Evolutionary conservation across 2,888 invertebrate genomes (phyloP).

Genomic region (Sinotaia quadrata): DNA sequence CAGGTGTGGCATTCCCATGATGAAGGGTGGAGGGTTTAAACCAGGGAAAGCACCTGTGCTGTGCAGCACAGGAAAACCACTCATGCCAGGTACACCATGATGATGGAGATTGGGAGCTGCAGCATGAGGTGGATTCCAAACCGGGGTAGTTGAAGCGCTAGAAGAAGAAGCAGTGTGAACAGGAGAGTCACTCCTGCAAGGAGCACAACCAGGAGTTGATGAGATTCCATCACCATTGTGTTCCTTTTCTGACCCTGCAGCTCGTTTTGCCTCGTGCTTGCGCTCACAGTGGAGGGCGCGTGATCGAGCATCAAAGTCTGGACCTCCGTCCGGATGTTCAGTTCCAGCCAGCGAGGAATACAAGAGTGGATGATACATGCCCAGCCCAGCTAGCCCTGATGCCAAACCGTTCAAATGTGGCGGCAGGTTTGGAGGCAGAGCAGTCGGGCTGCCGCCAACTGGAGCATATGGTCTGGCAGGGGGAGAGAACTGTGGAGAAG

Average conservation of each 20-base stretch:
- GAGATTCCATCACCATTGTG: background rate
- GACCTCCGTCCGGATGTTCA: background rate
- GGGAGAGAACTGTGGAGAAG: conserved; percentile 24
- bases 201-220: conserved; percentile 21
- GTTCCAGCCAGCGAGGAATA: conserved; percentile 35
- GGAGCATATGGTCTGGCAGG: background rate
- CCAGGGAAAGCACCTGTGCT: conserved; percentile 33
- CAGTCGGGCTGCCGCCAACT: background rate
- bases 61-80: conserved; percentile 41
- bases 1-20: conserved; percentile 35
- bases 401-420: conserved; percentile 23
- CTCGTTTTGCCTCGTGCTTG: conserved; percentile 27
- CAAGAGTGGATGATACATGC: conserved; percentile 36
- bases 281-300: conserved; percentile 33
- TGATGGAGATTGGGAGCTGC: conserved; percentile 30
- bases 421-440: conserved; percentile 15
- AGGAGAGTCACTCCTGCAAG: conserved; percentile 12
- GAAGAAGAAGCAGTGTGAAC: conserved; percentile 16
- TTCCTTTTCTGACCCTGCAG: conserved; percentile 12
- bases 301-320: conserved; percentile 14
- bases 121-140: conserved; percentile 7
- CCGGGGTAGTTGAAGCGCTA: conserved; percentile 4
- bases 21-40: conserved; percentile 29
- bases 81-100: conserved; percentile 41
- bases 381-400: conserved; percentile 22